Base-by-base conservation (phyloP, 2,113 vertebrate genomes). In the Pycnonotus jocosus region DNA sequence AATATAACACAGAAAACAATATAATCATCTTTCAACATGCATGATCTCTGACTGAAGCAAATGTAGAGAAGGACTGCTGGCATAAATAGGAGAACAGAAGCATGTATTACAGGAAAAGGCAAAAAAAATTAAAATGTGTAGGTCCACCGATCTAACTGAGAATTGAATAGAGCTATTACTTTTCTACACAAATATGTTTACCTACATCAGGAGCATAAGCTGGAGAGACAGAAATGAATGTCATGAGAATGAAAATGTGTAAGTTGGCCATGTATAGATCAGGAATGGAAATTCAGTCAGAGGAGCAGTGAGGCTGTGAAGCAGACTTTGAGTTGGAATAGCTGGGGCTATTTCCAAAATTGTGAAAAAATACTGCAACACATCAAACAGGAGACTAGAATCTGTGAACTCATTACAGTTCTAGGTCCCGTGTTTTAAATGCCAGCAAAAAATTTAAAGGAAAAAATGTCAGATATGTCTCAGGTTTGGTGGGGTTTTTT, bases 361-460 rank as follows among this genome's bases (percentile, higher is more conserved):
- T 2, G 11, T n/a, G 42, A 38, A 60, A 47, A 79, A 62, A 61
- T 31, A 70, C 12, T 37, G 21, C 30, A 37, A 40, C 5, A 3
- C 33, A 10, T 44, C 48, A 72, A 44, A 47, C 18, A 51, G 16
- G 37, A 84, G 21, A 44, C 21, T 19, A 44, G 7, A 81, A 60
- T 25, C 18, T 69, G 30, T 42, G 44, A 92, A n/a, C 8, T 12
- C 13, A 14, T 54, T 71, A 76, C 28, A 68, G 18, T 70, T 78
- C 47, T 15, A 54, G 14, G 23, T 78, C 15, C 6, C 12, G 28
- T 51, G 12, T 37, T 78, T 81, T 50, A 81, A 85, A 68, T 35
- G 31, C 2, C 10, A 73, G 35, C 2, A 64, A 73, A 81, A 33
- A 2, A 16, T 0, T 6, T 44, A 54, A 11, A 8, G 24, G 5